These are phyloP conservation scores for Melanerpes formicivorus DNA, from an alignment of 2,113 vertebrate species.

Conservation along the genomic window DNA sequence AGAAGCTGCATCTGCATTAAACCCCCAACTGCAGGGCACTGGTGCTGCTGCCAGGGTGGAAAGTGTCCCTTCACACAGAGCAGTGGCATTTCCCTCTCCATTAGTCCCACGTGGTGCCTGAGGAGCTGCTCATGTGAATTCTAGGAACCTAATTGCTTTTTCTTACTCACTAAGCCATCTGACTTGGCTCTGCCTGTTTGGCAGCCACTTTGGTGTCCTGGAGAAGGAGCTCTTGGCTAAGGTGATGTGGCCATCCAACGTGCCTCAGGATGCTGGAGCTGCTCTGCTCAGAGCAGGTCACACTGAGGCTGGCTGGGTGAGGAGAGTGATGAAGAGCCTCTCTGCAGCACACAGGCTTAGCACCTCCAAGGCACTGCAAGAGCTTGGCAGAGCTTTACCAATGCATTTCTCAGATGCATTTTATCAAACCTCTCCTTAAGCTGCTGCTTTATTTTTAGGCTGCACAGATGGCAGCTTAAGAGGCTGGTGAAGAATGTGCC, in stretches of 20 bases:
- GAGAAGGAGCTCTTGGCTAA: not conserved
- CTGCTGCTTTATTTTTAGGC: slow-evolving; percentile 48
- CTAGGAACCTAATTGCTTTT: not conserved
- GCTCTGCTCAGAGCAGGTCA: rapidly evolving
- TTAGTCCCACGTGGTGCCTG: not conserved
- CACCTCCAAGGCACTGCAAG: not conserved
- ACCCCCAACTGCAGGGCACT: not conserved
- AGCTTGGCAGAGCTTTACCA: not conserved
- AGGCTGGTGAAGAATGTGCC: slow-evolving; percentile 1
- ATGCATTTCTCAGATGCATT: not conserved
- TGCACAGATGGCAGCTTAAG: slow-evolving; percentile 41
- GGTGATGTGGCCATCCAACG: rapidly evolving
- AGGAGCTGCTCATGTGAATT: not conserved
- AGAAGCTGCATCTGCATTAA: not conserved
- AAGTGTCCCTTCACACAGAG: not conserved
- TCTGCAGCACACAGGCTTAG: not conserved
- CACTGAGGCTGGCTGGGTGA: not conserved
- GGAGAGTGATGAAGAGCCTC: not conserved
- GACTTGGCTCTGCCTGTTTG: not conserved
- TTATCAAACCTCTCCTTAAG: slow-evolving; percentile 23
- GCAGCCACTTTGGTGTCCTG: not conserved
- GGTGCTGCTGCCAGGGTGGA: rapidly evolving
- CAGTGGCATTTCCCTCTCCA: not conserved
- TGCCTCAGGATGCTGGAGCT: rapidly evolving
- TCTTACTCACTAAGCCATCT: not conserved